Evolutionary conservation across 2,888 invertebrate species (phyloP), one percentile per base, ranked within the genome.

Genomic region (Strigamia transsilvanica): DNA sequence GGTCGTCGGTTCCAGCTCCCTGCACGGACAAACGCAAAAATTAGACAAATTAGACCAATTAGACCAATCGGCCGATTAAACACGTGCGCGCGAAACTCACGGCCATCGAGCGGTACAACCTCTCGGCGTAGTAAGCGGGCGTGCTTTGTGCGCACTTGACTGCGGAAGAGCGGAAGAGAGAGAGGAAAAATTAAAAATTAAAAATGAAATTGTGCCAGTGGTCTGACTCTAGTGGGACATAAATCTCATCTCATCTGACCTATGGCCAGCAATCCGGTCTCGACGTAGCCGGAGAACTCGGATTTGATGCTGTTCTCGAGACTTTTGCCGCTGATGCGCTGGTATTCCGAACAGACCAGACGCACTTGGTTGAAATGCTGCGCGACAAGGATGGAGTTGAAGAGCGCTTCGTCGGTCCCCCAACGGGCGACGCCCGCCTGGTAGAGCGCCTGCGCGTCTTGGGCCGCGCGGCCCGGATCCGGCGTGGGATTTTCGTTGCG

Each of bases 1-100:
- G 90, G 87, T 97, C 97, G 86, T 95, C 93, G 5, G 97, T 97
- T 83, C 97, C 97, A 84, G 94, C 88, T 5, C 97, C 97, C 87
- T 88, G 85, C 34, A 13, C n/a, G n/a, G n/a, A n/a, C n/a, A n/a
- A n/a, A n/a, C n/a, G n/a, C n/a, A n/a, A n/a, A n/a, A n/a, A n/a
- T n/a, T n/a, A n/a, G n/a, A n/a, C n/a, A n/a, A n/a, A n/a, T n/a
- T n/a, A n/a, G n/a, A n/a, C n/a, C n/a, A 41, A 34, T 27, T 4
- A 2, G 5, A 2, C 1, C 15, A 1, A 56, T 56, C 10, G 6
- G n/a, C 1, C 7, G 32, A n/a, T 77, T 34, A 23, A 23, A 77
- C 2, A 41, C 0, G 13, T 7, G 13, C n/a, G 15, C 21, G 38
- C 12, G 12, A 73, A 51, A 77, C 51, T 79, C 82, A 85, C 85